Percentiles rank a stretch among this genome's conserved stretches.
Evolutionary conservation across 1,140 invertebrate species (phyloP).

Genomic region (Hylaeus anthracinus): DNA sequence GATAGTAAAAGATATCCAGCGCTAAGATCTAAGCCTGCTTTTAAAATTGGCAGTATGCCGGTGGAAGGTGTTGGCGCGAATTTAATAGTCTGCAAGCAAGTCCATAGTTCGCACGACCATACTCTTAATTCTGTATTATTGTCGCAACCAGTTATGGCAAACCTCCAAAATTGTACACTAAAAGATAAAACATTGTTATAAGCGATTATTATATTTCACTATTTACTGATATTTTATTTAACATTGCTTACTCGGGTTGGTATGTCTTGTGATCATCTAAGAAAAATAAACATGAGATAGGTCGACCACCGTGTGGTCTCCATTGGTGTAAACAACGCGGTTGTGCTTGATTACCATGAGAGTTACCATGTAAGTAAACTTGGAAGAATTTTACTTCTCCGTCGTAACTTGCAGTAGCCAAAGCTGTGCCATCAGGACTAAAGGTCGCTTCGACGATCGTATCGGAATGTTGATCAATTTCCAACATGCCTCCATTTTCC

Average conservation of each 20-base stretch:
- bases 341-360: constrained; percentile 69
- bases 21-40: constrained; percentile 90
- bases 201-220: neutral
- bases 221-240: constrained; percentile 4
- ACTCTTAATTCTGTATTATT: constrained; percentile 95
- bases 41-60: constrained; percentile 81
- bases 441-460: constrained; percentile 93
- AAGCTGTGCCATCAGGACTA: constrained; percentile 95
- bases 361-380: constrained; percentile 79
- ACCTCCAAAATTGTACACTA: constrained; percentile 96
- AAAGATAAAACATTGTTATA: constrained; percentile 54
- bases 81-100: constrained; percentile 92
- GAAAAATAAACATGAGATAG: constrained; percentile 93
- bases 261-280: constrained; percentile 94
- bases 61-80: constrained; percentile 82
- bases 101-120: constrained; percentile 97
- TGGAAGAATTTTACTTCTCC: constrained; percentile 96
- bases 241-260: constrained; percentile 88
- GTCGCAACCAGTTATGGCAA: constrained; percentile 93
- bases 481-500: constrained; percentile 78
- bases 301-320: constrained; percentile 93
- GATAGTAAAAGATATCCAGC: constrained; percentile 92
- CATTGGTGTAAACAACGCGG: constrained; percentile 93
- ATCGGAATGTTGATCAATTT: constrained; percentile 85
- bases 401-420: constrained; percentile 93